Percentiles rank a stretch among this genome's conserved stretches.
Evolutionary conservation across 2,113 vertebrate species (phyloP).

Genomic region (Excalfactoria chinensis): DNA sequence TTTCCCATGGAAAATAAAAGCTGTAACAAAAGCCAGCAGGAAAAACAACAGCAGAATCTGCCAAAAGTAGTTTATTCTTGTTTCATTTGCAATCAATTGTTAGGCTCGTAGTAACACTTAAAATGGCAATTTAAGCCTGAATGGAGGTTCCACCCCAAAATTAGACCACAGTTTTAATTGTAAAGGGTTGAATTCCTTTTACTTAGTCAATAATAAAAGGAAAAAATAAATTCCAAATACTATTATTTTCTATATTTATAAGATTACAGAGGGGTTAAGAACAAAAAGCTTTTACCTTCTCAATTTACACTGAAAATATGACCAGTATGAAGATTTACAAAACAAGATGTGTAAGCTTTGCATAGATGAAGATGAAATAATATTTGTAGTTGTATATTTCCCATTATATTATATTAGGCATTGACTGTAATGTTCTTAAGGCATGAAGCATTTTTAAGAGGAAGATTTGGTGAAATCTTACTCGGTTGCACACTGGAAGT

Average conservation of each 20-base stretch:
- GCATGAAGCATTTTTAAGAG: neutral
- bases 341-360: neutral
- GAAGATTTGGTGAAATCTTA: neutral
- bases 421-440: neutral
- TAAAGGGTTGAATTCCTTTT: neutral
- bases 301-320: neutral
- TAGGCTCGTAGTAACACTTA: constrained; percentile 20
- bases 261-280: neutral
- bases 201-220: neutral
- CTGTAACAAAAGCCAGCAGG: constrained; percentile 37
- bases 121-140: constrained; percentile 36
- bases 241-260: neutral
- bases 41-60: constrained; percentile 42
- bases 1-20: constrained; percentile 41
- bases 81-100: constrained; percentile 52
- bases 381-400: neutral
- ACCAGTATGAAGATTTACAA: neutral
- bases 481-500: neutral
- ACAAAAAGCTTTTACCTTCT: neutral
- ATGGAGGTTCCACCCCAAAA: constrained; percentile 36
- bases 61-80: constrained; percentile 55
- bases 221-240: constrained; percentile 3
- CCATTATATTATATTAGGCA: neutral
- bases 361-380: neutral
- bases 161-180: neutral